A percentile compares a stretch with the other conserved stretches of the same genome.
These are phyloP conservation scores for Atherix ibis DNA, from an alignment of 2,888 invertebrate species.

Conservation along the genomic window DNA sequence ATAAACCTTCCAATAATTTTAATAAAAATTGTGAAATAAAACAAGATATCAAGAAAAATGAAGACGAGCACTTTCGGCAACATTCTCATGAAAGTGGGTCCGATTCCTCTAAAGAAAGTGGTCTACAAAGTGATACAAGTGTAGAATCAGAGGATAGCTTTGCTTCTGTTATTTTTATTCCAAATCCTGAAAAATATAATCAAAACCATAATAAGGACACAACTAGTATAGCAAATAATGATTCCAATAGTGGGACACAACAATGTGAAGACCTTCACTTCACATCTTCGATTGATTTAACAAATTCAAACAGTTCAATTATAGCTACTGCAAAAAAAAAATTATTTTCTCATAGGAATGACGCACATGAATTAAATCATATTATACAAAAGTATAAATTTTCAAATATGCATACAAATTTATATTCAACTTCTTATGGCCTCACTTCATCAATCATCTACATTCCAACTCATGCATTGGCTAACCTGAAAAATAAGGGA, in stretches of 20 bases:
- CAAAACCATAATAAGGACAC: conserved; percentile 10
- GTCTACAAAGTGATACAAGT: conserved; percentile 84
- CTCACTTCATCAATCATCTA: too few relatives aligned
- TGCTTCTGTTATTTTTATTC: conserved; percentile 82
- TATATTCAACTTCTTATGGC: too few relatives aligned
- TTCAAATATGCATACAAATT: too few relatives aligned
- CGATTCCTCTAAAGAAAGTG: conserved; percentile 75
- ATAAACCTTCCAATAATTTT: conserved; percentile 2
- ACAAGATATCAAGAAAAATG: conserved; percentile 21
- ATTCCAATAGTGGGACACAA: conserved; percentile 9
- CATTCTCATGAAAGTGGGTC: conserved; percentile 78
- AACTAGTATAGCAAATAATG: conserved; percentile 10
- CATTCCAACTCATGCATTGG: too few relatives aligned
- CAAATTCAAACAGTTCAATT: neutral
- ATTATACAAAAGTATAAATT: too few relatives aligned
- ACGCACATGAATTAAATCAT: too few relatives aligned
- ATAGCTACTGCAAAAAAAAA: too few relatives aligned
- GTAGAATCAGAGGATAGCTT: conserved; percentile 89
- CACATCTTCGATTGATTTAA: neutral
- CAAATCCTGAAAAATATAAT: conserved; percentile 48
- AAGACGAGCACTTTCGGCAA: conserved; percentile 44
- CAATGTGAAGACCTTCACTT: conserved; percentile 19
- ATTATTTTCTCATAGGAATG: too few relatives aligned
- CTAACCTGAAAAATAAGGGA: too few relatives aligned
- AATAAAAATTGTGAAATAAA: conserved; percentile 13